phyloP scores from a whole-genome alignment of 1,140 invertebrate genomes.

The Lethrus apterus region DNA sequence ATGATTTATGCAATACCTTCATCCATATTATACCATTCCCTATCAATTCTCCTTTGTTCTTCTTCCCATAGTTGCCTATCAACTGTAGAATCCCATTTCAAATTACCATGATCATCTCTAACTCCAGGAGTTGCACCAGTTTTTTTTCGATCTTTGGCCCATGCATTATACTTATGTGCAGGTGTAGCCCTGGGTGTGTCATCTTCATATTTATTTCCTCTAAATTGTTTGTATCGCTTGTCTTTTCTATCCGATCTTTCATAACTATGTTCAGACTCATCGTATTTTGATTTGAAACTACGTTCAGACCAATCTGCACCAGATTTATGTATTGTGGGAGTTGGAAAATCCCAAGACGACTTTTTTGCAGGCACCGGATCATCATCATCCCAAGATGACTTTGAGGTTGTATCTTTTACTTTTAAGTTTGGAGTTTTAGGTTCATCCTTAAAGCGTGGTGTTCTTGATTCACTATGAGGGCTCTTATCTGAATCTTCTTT shows the following conservation, averaged over 20 bases:
- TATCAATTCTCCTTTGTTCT: constrained; percentile 85
- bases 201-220: constrained; percentile 57
- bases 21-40: constrained; percentile 95
- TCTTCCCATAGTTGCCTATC: constrained; percentile 84
- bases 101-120: constrained; percentile 39
- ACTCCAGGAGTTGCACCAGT: constrained; percentile 53
- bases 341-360: constrained; percentile 90
- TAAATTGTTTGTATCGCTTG: constrained; percentile 8
- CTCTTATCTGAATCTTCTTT: constrained; percentile 32
- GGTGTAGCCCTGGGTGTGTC: constrained; percentile 71
- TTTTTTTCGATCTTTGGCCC: constrained; percentile 60
- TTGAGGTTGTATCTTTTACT: constrained; percentile 61
- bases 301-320: constrained; percentile 44
- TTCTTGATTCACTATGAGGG: constrained; percentile 28
- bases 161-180: constrained; percentile 76
- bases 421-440: constrained; percentile 71
- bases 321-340: constrained; percentile 56
- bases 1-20: constrained; percentile 51
- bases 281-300: constrained; percentile 29
- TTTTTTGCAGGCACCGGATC: constrained; percentile 53
- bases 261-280: too few relatives aligned
- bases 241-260: constrained; percentile 16
- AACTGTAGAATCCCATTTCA: constrained; percentile 52
- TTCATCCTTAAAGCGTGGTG: constrained; percentile 68
- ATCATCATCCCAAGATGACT: constrained; percentile 83